These are phyloP conservation scores for Bathybates hornii DNA, from an alignment of 2,113 vertebrate genomes.

Conservation along the genomic window DNA sequence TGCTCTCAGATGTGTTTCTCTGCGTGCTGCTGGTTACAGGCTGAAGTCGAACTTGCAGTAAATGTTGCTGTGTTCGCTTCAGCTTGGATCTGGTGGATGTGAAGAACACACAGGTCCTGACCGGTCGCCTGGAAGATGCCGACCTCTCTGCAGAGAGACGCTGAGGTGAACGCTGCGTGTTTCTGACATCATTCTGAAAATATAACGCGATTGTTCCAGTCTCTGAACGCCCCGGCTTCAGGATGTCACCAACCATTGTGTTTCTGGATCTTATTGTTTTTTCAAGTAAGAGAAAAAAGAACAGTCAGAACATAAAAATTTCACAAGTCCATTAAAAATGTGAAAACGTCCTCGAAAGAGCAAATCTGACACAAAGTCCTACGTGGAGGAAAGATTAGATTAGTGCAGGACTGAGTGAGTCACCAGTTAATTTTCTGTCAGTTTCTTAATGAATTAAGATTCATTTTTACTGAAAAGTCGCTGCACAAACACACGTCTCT, in stretches of 20 bases:
- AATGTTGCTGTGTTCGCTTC: neutral
- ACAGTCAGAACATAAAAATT: neutral
- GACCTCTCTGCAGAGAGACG: neutral
- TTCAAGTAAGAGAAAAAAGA: neutral
- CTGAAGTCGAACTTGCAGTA: accelerated
- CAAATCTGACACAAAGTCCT: neutral
- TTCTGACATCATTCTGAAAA: neutral
- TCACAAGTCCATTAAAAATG: neutral
- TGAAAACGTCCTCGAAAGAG: neutral
- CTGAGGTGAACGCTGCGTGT: neutral
- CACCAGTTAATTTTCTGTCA: neutral
- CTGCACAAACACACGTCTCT: neutral
- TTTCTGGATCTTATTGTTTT: neutral
- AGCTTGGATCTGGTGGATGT: neutral
- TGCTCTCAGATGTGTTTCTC: neutral
- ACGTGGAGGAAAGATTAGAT: neutral
- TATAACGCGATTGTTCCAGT: accelerated
- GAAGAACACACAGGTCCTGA: neutral
- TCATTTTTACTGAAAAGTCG: neutral
- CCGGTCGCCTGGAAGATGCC: neutral
- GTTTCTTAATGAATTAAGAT: neutral
- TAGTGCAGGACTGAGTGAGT: neutral
- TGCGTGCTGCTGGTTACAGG: neutral
- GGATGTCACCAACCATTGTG: neutral
- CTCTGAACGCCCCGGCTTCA: neutral